A percentile compares a stretch with the other conserved stretches of the same genome.
phyloP scores from a whole-genome alignment of 2,113 vertebrate genomes.

The Chloropsis cyanopogon region DNA sequence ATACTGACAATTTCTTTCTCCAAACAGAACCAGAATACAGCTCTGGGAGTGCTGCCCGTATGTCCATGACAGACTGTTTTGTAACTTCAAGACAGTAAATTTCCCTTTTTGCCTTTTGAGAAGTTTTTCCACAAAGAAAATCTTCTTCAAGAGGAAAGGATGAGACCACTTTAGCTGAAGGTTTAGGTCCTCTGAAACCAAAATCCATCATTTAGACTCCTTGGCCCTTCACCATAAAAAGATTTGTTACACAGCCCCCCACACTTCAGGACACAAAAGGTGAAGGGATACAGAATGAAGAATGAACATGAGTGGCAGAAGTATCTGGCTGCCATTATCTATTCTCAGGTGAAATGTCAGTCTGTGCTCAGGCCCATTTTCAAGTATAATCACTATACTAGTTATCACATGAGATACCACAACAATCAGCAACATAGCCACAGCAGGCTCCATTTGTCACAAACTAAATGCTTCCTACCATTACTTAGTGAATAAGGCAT shows the following conservation, averaged over 20 bases:
- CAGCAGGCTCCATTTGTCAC: background rate
- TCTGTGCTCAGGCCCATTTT: background rate
- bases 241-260: background rate
- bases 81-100: background rate
- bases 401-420: background rate
- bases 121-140: background rate
- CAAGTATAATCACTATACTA: background rate
- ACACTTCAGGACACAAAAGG: background rate
- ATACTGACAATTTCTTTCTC: background rate
- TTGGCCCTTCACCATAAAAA: background rate
- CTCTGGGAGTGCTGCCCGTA: background rate
- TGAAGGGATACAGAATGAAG: background rate
- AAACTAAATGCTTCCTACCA: background rate
- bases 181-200: background rate
- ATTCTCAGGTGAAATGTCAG: background rate
- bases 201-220: background rate
- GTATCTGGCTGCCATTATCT: background rate
- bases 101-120: background rate
- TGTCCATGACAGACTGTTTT: background rate
- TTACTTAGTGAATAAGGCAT: background rate
- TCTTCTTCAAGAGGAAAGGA: background rate
- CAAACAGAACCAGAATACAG: background rate
- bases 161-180: background rate
- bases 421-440: background rate
- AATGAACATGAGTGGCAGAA: background rate